Conservation (phyloP, 2,888 invertebrate species). For the Pyrrhosoma nymphula region DNA sequence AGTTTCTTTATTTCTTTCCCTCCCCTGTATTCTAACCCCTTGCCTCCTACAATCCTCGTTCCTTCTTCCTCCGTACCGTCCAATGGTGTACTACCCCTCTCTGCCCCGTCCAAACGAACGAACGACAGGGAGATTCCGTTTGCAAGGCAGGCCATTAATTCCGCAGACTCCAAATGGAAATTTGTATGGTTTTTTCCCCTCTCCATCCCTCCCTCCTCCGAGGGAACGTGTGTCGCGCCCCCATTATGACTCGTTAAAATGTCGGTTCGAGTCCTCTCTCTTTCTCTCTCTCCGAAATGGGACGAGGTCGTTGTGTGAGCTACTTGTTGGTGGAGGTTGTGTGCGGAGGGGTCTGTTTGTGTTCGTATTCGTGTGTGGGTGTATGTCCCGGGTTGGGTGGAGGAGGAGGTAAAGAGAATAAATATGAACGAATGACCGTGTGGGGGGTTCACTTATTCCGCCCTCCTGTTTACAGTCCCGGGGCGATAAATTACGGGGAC, state of each 20-base stretch:
- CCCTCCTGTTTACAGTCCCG: constrained; percentile 58
- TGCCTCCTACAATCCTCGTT: neutral
- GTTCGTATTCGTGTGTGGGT: neutral
- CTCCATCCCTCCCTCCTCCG: neutral
- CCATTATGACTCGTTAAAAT: constrained; percentile 63
- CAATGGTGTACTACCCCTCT: too few relatives aligned
- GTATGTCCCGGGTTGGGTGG: neutral
- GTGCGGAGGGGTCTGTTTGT: neutral
- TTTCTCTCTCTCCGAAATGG: neutral
- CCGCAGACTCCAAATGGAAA: constrained; percentile 55
- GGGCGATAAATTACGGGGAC: constrained; percentile 57
- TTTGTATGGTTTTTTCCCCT: constrained; percentile 52
- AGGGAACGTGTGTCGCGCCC: constrained; percentile 53
- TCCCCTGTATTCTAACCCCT: too few relatives aligned
- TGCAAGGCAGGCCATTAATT: constrained; percentile 59
- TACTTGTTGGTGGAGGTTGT: neutral
- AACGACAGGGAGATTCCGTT: neutral
- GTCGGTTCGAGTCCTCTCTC: constrained; percentile 33
- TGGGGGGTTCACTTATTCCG: constrained; percentile 52
- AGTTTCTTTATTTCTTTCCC: too few relatives aligned
- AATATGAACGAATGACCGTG: constrained; percentile 64
- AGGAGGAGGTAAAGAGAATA: constrained; percentile 28
- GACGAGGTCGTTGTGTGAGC: neutral
- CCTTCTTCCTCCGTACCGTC: neutral
- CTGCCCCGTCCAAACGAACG: neutral